phyloP scores from a whole-genome alignment of 2,797 vertebrate species.

The Myotis daubentonii region DNA sequence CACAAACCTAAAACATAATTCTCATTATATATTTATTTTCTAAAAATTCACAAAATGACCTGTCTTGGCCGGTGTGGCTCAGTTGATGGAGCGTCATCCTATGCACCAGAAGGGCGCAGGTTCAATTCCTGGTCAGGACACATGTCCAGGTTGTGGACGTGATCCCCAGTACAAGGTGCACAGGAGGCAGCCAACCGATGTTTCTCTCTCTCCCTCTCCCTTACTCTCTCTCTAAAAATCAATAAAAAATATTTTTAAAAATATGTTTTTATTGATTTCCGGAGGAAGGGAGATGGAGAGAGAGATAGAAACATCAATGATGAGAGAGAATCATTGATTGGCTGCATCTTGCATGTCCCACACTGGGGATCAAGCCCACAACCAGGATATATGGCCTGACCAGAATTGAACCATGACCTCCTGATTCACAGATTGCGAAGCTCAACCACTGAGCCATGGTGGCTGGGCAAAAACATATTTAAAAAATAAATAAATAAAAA shows the following conservation, averaged over 20 bases:
- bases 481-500: not conserved
- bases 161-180: not conserved
- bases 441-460: not conserved
- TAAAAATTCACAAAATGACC: not conserved
- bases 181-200: not conserved
- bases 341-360: not conserved
- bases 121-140: not conserved
- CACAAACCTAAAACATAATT: not conserved
- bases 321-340: not conserved
- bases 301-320: not conserved
- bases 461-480: not conserved
- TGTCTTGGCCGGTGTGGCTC: not conserved
- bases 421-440: not conserved
- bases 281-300: not conserved
- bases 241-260: not conserved
- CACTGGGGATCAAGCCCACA: not conserved
- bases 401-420: not conserved
- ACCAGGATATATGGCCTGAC: not conserved
- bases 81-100: not conserved
- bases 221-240: not conserved
- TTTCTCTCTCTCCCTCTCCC: not conserved
- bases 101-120: not conserved
- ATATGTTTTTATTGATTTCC: not conserved
- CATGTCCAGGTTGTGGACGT: not conserved
- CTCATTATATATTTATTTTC: slow-evolving; percentile 15